phyloP scores from a whole-genome alignment of 2,797 vertebrate species.

The Crotalus adamanteus region DNA sequence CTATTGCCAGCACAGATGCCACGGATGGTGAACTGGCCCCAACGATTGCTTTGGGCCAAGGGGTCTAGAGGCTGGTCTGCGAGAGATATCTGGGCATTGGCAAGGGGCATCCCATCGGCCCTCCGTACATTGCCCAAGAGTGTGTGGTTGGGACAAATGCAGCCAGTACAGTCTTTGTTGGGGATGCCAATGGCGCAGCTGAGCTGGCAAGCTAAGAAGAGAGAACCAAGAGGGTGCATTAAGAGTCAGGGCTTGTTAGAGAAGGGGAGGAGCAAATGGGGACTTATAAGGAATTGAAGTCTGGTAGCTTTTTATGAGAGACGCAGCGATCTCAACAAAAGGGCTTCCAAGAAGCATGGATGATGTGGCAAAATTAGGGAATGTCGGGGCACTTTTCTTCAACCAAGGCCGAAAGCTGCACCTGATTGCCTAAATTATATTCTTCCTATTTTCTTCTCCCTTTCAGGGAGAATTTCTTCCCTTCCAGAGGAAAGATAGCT shows the following conservation, averaged over 20 bases:
- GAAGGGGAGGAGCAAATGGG: not conserved
- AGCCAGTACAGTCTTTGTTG: slow-evolving; percentile 76
- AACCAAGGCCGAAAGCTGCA: not conserved
- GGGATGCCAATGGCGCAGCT: slow-evolving; percentile 70
- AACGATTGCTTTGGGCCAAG: slow-evolving; percentile 71
- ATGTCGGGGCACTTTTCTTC: not conserved
- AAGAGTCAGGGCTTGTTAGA: not conserved
- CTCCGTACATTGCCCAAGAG: slow-evolving; percentile 78
- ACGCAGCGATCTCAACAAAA: not conserved
- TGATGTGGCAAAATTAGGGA: not conserved
- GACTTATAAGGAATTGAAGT: not conserved
- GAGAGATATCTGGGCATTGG: slow-evolving; percentile 74
- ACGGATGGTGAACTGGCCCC: slow-evolving; percentile 75
- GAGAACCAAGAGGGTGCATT: not conserved
- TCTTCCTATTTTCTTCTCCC: not conserved
- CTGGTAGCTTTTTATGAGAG: not conserved
- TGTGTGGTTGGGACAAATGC: slow-evolving; percentile 75
- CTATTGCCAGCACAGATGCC: slow-evolving; percentile 75
- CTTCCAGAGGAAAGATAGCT: not conserved
- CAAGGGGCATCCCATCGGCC: slow-evolving; percentile 71
- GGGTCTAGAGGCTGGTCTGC: slow-evolving; percentile 61
- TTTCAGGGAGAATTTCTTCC: not conserved
- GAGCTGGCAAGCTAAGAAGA: slow-evolving; percentile 67
- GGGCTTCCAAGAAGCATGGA: not conserved
- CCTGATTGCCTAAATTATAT: not conserved